Base-by-base conservation (phyloP, 2,888 invertebrate genomes). In the Galerucella pusilla region DNA sequence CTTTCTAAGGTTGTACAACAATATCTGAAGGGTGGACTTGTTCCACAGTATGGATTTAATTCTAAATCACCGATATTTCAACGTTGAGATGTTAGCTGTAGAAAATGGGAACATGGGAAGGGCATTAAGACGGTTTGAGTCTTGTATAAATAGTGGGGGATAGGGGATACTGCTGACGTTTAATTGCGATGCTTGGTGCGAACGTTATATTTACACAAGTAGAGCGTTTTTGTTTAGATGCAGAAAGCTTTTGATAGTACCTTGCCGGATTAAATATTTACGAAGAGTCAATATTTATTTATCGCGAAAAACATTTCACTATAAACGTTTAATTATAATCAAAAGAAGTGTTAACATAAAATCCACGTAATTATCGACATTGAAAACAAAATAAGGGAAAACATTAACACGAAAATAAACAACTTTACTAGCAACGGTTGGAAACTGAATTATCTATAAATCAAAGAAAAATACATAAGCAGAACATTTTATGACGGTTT, bases 61-160 rank as follows among this genome's bases (percentile, higher is more conserved):
- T 9, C 10, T 57, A 6, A 16, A 57, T 57, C 57, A 10, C n/a
- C 16, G 20, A 57, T 57, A 35, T 61, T 63, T 63, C 42, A 46
- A 46, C 20, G 46, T 42, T 65, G 57, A 69, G 66, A 71, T 66
- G 72, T 66, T 59, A 35, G 60, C 45, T 60, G 42, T 72, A 16
- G 72, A 75, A 79, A 78, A 77, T 75, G 77, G 20, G 69, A 76
- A 80, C 80, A 80, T 74, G 80, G 73, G 75, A 80, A 80, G 73
- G 68, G 80, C 80, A 80, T 80, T 80, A 80, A 77, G 77, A 74
- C 75, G 65, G 76, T 59, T 71, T 42, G 42, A 66, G 28, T 49
- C 78, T 77, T 77, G 78, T 67, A 73, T 74, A 75, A 69, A 75
- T 72, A 75, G 64, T 60, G 69, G 64, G 70, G 70, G 72, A 75